phyloP scores from a whole-genome alignment of 2,797 vertebrate genomes.

The Oryzias sinensis region DNA sequence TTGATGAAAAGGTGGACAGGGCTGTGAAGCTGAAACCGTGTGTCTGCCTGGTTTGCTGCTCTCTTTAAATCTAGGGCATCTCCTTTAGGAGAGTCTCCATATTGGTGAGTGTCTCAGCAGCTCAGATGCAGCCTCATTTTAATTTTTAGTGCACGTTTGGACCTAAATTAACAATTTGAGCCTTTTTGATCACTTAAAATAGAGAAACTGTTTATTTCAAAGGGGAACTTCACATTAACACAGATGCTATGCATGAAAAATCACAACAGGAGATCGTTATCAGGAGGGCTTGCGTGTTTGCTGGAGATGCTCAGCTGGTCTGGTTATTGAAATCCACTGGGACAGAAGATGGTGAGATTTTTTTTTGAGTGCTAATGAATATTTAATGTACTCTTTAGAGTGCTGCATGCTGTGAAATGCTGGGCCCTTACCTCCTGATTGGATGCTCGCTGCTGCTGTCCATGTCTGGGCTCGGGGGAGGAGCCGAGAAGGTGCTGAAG shows the following conservation, averaged over 20 bases:
- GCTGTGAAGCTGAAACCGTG: neutral
- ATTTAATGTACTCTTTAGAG: slow-evolving; percentile 46
- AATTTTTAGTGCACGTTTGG: slow-evolving; percentile 11
- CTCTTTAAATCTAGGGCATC: slow-evolving; percentile 2
- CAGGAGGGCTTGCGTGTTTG: slow-evolving; percentile 35
- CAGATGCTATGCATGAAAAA: slow-evolving; percentile 16
- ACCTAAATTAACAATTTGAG: slow-evolving; percentile 12
- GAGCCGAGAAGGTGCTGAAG: slow-evolving; percentile 77
- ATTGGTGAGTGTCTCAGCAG: slow-evolving; percentile 2
- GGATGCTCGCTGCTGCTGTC: slow-evolving; percentile 72
- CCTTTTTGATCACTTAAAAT: neutral
- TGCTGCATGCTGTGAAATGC: slow-evolving; percentile 38
- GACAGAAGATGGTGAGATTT: slow-evolving; percentile 18
- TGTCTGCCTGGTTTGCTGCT: slow-evolving; percentile 1
- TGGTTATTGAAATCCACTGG: slow-evolving; percentile 30
- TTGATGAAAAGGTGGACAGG: too few relatives aligned
- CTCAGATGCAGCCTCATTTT: slow-evolving; percentile 10
- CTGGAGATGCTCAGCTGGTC: slow-evolving; percentile 23
- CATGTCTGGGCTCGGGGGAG: slow-evolving; percentile 77
- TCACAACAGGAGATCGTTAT: slow-evolving; percentile 39
- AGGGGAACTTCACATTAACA: too few relatives aligned
- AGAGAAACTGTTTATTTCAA: neutral
- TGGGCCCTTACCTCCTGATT: slow-evolving; percentile 76
- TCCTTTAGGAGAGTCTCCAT: slow-evolving; percentile 6
- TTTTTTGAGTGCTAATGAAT: slow-evolving; percentile 43